phyloP scores from a whole-genome alignment of 2,888 invertebrate species.

The Cephus runcator region DNA sequence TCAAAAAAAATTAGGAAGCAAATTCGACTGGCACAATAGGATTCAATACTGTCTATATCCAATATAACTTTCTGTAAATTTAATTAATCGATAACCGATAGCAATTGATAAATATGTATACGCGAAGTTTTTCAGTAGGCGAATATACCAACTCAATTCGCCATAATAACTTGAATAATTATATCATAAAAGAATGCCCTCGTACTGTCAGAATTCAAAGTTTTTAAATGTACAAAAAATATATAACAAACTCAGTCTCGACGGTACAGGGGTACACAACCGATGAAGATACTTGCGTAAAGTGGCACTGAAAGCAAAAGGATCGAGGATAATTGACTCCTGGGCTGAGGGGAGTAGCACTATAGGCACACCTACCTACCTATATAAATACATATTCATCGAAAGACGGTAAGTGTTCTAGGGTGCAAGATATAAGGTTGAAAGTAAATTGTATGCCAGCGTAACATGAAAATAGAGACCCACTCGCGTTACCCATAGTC shows the following conservation, averaged over 20 bases:
- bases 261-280: too few relatives aligned
- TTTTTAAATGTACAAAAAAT: too few relatives aligned
- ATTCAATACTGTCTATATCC: background rate
- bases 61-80: background rate
- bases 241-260: too few relatives aligned
- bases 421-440: background rate
- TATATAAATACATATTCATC: background rate
- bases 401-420: background rate
- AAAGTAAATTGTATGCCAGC: background rate
- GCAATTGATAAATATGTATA: background rate
- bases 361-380: background rate
- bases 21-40: background rate
- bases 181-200: too few relatives aligned
- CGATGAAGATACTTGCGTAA: too few relatives aligned
- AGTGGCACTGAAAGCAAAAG: too few relatives aligned
- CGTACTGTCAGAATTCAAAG: too few relatives aligned
- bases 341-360: background rate
- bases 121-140: background rate
- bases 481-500: conserved; percentile 1
- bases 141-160: background rate
- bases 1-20: background rate
- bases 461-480: conserved; percentile 4
- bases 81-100: background rate
- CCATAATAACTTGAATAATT: too few relatives aligned
- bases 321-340: background rate